A percentile compares a stretch with the other conserved stretches of the same genome.
Conservation (phyloP, 2,888 invertebrate species). For the Horisme vitalbata region DNA sequence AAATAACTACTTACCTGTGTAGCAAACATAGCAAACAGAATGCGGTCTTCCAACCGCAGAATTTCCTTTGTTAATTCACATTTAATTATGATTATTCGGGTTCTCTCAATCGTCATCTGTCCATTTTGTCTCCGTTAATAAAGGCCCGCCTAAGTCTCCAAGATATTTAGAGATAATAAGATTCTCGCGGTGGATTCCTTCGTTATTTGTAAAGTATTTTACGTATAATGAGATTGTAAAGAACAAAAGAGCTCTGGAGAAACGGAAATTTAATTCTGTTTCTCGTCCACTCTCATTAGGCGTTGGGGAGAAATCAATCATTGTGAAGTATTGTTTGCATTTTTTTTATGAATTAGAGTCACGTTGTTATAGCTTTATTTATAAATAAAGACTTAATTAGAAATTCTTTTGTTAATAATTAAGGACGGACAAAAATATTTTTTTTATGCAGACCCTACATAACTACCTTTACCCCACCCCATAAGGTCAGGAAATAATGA, state of each 20-base stretch:
- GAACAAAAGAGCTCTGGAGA: conserved; percentile 62
- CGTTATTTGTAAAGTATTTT: conserved; percentile 60
- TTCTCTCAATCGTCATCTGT: conserved; percentile 38
- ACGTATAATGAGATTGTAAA: conserved; percentile 65
- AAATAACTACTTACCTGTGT: no score
- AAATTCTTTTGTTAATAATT: no score
- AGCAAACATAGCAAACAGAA: no score
- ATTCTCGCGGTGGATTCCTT: conserved; percentile 53
- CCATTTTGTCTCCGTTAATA: conserved; percentile 48
- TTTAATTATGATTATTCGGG: conserved; percentile 34
- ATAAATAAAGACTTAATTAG: no score
- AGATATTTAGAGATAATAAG: conserved; percentile 57
- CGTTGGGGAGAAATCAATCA: conserved; percentile 53
- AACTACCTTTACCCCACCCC: no score
- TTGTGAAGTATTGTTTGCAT: conserved; percentile 27
- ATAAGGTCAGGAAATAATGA: no score
- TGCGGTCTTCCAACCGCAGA: neutral
- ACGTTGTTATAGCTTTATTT: no score
- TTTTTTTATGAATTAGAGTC: conserved; percentile 32
- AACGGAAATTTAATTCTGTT: conserved; percentile 60
- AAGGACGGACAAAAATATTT: no score
- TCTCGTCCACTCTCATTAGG: conserved; percentile 57
- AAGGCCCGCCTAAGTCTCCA: conserved; percentile 43
- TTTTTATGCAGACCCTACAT: no score
- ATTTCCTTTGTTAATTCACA: conserved; percentile 25